Conservation (phyloP, 2,113 vertebrate species). For the Paralichthys olivaceus region DNA sequence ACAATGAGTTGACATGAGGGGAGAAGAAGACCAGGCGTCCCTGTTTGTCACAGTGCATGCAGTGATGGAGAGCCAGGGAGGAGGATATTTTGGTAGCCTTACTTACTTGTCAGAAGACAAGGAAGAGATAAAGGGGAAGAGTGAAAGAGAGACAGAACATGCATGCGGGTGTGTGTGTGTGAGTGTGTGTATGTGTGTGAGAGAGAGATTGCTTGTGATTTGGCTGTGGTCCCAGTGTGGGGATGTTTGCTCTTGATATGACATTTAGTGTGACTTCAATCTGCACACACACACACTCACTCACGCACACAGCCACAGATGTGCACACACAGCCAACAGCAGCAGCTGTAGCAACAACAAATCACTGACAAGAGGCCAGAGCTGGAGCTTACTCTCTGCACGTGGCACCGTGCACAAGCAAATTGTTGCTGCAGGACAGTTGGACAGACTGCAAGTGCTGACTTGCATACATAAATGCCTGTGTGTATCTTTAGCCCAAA, state of each 20-base stretch:
- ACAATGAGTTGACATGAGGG: neutral
- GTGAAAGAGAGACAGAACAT: neutral
- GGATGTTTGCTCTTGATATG: conserved; percentile 71
- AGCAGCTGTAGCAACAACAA: conserved; percentile 67
- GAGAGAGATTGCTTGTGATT: conserved; percentile 57
- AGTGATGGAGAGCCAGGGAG: conserved; percentile 11
- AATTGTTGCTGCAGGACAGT: conserved; percentile 53
- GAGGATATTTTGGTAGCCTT: conserved; percentile 18
- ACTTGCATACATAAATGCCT: conserved; percentile 19
- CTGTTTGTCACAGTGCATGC: conserved; percentile 31
- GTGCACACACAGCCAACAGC: conserved; percentile 58
- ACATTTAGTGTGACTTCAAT: conserved; percentile 74
- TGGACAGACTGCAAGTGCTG: conserved; percentile 12
- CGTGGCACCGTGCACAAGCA: conserved; percentile 45
- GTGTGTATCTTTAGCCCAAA: neutral
- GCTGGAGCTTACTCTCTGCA: conserved; percentile 55
- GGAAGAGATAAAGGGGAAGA: conserved; percentile 1
- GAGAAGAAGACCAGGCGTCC: neutral
- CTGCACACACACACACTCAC: conserved; percentile 18
- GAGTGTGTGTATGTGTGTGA: conserved; percentile 7
- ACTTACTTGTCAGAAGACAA: conserved; percentile 25
- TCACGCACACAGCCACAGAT: conserved; percentile 41
- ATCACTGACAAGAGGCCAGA: conserved; percentile 44
- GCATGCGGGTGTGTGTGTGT: conserved; percentile 7
- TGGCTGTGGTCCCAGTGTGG: conserved; percentile 52